Evolutionary conservation across 2,797 vertebrate genomes (phyloP).

Genomic region (Chromis chromis): DNA sequence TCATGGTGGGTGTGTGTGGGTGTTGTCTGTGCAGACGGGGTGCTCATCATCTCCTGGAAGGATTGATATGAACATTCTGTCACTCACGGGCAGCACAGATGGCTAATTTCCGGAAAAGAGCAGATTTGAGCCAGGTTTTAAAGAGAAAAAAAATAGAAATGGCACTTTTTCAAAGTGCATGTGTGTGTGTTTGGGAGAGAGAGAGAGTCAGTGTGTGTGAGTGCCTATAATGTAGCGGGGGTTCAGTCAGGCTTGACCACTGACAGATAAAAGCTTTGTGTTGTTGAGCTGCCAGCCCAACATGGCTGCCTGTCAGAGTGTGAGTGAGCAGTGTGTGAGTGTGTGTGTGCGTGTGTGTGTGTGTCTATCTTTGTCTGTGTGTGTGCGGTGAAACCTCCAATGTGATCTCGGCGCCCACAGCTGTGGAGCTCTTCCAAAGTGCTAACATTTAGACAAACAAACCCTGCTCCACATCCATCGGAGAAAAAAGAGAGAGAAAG

Average conservation of each 20-base stretch:
- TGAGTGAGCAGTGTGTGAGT: conserved; percentile 78
- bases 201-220: conserved; percentile 48
- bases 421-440: conserved; percentile 82
- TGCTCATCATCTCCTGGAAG: conserved; percentile 86
- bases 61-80: conserved; percentile 88
- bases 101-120: conserved; percentile 87
- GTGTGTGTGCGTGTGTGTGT: conserved; percentile 51
- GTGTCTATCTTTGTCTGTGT: conserved; percentile 39
- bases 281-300: conserved; percentile 85
- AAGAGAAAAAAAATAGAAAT: conserved; percentile 83
- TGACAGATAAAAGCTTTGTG: conserved; percentile 87
- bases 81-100: conserved; percentile 86
- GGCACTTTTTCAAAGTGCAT: conserved; percentile 81
- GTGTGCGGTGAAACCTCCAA: conserved; percentile 70
- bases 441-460: conserved; percentile 84
- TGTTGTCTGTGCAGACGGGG: conserved; percentile 79
- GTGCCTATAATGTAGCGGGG: conserved; percentile 81
- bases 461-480: conserved; percentile 74
- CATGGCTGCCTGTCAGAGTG: conserved; percentile 85
- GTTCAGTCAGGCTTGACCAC: conserved; percentile 86
- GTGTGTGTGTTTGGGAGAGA: conserved; percentile 37
- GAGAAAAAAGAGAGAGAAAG: conserved; percentile 48
- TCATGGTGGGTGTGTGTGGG: conserved; percentile 67
- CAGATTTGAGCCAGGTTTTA: conserved; percentile 86
- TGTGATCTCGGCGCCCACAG: conserved; percentile 78